These are phyloP conservation scores for Dolichotis patagonum DNA, from an alignment of 2,113 vertebrate species.

Conservation along the genomic window DNA sequence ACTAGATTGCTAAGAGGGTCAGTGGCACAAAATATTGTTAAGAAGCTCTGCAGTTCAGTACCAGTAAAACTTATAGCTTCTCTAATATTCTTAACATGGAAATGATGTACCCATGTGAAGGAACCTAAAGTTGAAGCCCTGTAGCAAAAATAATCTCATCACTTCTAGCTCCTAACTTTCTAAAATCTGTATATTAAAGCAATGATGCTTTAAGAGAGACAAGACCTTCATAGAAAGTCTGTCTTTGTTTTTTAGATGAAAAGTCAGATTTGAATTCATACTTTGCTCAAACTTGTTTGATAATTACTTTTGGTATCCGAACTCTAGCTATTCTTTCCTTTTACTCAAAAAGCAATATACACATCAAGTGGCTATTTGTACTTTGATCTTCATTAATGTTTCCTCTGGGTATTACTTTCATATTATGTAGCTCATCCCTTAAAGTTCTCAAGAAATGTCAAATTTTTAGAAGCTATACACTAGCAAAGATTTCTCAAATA, in stretches of 20 bases:
- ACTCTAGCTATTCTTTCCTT: neutral
- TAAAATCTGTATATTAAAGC: neutral
- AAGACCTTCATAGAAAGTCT: neutral
- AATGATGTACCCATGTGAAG: neutral
- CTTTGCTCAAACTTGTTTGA: slow-evolving; percentile 53
- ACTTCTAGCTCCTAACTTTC: neutral
- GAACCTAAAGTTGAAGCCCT: neutral
- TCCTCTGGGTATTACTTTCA: slow-evolving; percentile 36
- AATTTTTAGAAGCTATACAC: neutral
- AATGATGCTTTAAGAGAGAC: neutral
- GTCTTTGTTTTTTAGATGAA: neutral
- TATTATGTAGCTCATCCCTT: neutral
- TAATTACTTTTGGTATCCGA: slow-evolving; percentile 64
- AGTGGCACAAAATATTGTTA: neutral
- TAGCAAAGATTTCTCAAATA: slow-evolving; percentile 1
- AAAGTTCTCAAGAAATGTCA: slow-evolving; percentile 46
- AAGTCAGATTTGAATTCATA: slow-evolving; percentile 36
- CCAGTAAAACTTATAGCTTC: neutral
- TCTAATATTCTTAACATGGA: neutral
- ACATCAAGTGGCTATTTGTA: slow-evolving; percentile 50
- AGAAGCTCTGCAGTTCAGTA: neutral
- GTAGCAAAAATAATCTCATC: neutral
- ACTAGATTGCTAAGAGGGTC: neutral
- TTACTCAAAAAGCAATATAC: slow-evolving; percentile 50
- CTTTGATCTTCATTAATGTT: slow-evolving; percentile 42